Conservation (phyloP, 2,797 vertebrate species). For the Artibeus lituratus region DNA sequence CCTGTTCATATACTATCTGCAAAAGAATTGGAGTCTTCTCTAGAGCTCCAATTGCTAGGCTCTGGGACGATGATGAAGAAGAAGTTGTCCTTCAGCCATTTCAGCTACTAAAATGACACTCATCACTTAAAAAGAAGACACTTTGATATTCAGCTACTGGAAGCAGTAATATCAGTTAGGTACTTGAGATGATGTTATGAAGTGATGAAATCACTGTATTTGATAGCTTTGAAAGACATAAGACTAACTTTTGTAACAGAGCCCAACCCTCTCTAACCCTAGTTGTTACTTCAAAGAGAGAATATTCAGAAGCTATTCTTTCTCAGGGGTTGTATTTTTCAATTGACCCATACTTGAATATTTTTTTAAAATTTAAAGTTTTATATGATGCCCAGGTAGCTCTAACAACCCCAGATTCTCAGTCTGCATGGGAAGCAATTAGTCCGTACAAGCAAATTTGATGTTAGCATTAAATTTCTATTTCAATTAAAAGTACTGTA, state of each 20-base stretch:
- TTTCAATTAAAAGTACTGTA: not conserved
- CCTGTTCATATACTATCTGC: not conserved
- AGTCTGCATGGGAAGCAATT: not conserved
- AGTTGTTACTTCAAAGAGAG: not conserved
- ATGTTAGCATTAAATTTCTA: not conserved
- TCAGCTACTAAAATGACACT: not conserved
- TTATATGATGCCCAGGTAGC: not conserved
- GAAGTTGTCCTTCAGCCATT: not conserved
- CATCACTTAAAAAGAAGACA: not conserved
- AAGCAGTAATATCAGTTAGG: not conserved
- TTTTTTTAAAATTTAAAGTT: not conserved
- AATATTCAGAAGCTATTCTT: not conserved
- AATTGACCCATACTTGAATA: not conserved
- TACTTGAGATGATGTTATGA: not conserved
- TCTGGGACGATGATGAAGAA: not conserved
- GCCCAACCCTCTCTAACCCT: not conserved
- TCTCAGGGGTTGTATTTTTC: not conserved
- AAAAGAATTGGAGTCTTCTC: not conserved
- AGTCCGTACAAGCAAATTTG: not conserved
- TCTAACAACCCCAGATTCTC: not conserved
- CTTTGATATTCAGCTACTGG: not conserved
- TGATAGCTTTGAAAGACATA: not conserved
- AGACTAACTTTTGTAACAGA: not conserved
- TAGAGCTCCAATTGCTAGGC: not conserved
- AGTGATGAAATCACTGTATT: not conserved